Base-by-base conservation (phyloP, 2,888 invertebrate species). In the Dasypogon diadema region DNA sequence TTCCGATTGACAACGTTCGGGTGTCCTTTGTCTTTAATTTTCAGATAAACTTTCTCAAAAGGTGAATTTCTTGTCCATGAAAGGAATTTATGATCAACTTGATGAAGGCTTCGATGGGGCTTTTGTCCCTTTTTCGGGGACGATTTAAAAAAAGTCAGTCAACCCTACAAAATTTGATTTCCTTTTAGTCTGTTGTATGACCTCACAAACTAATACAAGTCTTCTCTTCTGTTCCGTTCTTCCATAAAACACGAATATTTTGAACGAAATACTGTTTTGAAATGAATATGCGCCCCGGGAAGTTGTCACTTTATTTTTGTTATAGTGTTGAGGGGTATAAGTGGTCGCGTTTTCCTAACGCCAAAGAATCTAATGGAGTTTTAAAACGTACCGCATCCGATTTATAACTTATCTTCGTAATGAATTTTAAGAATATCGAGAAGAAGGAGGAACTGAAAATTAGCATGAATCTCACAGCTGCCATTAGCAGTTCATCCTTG, bases 141-240 rank as follows among this genome's bases (percentile, higher is more conserved):
- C 60, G 60, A 60, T 60, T 60, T 60, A 18, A 60, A 60, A 60
- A 60, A 21, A 34, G 12, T 34, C 60, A 60, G 60, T 60, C 60
- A 60, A 60, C 60, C 60, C 60, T 60, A 37, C 21, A 60, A 60
- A 60, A 60, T 60, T 60, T 60, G 60, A 60, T 60, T 60, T 60
- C 37, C 37, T 60, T 37, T 37, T 18, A 12, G 34, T 60, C 37
- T 60, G 18, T 60, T 60, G 37, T 60, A 21, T 60, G 60, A 60
- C 60, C 30, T 34, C 37, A 37, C 60, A 60, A 60, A 60, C 34
- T 37, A 60, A 60, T 60, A 60, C 37, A 60, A 34, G 60, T 16
- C 16, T 21, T 14, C 16, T 26, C 30, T 16, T 60, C 58, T 30
- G 24, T 22, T 58, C 60, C 60, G 18, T 37, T 26, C 34, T 18